Conservation (phyloP, 2,888 invertebrate genomes). For the Cephalotes varians region DNA sequence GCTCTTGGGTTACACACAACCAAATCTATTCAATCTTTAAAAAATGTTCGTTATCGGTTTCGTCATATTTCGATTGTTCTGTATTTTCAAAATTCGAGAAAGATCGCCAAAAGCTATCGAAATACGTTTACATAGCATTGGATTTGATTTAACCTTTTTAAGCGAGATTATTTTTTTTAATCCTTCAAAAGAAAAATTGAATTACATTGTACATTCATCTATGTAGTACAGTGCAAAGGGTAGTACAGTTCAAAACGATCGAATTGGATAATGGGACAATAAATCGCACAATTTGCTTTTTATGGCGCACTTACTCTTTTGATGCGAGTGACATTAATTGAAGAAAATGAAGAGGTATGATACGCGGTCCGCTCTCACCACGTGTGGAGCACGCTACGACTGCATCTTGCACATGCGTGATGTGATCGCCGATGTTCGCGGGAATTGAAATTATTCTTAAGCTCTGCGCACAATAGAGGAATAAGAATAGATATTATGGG, state of each 20-base stretch:
- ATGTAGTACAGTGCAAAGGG: no score
- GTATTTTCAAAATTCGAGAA: background rate
- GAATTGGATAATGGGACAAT: constrained; percentile 29
- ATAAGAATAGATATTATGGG: no score
- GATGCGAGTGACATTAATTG: constrained; percentile 29
- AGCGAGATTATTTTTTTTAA: background rate
- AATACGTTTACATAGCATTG: background rate
- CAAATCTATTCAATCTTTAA: background rate
- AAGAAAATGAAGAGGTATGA: background rate
- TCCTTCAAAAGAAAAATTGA: background rate
- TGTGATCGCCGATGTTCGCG: background rate
- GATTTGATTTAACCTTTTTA: background rate
- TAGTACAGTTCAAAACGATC: background rate
- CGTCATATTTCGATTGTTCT: background rate
- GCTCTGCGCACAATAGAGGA: no score
- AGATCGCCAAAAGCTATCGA: background rate
- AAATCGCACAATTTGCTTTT: constrained; percentile 20
- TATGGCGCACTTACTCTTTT: constrained; percentile 30
- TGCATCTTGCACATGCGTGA: constrained; percentile 16
- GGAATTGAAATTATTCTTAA: background rate
- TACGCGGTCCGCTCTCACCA: constrained; percentile 1
- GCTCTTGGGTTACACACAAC: background rate
- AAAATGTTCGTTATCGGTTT: background rate
- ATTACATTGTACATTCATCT: background rate
- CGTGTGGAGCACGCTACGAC: background rate